These are phyloP conservation scores for Drosophila greeni DNA, from an alignment of 2,888 invertebrate species.

Conservation along the genomic window DNA sequence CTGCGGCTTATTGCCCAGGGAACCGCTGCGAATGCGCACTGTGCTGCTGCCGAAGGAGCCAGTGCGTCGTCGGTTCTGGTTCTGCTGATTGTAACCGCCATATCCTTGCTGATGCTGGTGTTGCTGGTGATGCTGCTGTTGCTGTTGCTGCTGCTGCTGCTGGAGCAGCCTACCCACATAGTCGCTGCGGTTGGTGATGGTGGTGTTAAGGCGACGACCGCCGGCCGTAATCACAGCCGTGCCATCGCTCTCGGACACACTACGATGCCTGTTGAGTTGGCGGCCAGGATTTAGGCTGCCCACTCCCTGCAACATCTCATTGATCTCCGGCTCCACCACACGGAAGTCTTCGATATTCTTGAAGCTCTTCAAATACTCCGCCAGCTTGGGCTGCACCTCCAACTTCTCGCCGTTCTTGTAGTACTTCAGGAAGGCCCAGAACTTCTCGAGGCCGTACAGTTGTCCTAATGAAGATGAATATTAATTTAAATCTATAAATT, in stretches of 20 bases:
- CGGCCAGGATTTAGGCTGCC: slow-evolving; percentile 80
- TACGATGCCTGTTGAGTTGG: slow-evolving; percentile 82
- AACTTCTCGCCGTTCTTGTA: slow-evolving; percentile 89
- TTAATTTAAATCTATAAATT: background rate
- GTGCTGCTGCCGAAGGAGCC: slow-evolving; percentile 78
- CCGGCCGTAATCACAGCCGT: slow-evolving; percentile 71
- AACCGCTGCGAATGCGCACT: slow-evolving; percentile 78
- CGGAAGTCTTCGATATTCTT: slow-evolving; percentile 94
- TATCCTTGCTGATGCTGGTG: slow-evolving; percentile 62
- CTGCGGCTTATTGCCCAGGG: slow-evolving; percentile 78
- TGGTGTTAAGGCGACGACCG: slow-evolving; percentile 76
- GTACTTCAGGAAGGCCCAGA: slow-evolving; percentile 99
- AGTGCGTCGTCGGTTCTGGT: slow-evolving; percentile 75
- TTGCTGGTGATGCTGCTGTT: slow-evolving; percentile 65
- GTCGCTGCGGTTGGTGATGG: slow-evolving; percentile 78
- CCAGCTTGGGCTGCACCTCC: slow-evolving; percentile 86
- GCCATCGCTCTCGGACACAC: slow-evolving; percentile 83
- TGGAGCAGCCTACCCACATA: slow-evolving; percentile 76
- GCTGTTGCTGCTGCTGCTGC: slow-evolving; percentile 73
- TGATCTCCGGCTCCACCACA: slow-evolving; percentile 83
- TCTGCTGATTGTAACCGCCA: slow-evolving; percentile 60
- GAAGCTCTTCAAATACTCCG: slow-evolving; percentile 87
- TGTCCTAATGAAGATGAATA: slow-evolving; percentile 83
- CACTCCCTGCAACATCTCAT: slow-evolving; percentile 81
- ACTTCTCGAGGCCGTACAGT: slow-evolving; percentile 98